Evolutionary conservation across 2,888 invertebrate species (phyloP).

Genomic region (Chelonus formosanus): DNA sequence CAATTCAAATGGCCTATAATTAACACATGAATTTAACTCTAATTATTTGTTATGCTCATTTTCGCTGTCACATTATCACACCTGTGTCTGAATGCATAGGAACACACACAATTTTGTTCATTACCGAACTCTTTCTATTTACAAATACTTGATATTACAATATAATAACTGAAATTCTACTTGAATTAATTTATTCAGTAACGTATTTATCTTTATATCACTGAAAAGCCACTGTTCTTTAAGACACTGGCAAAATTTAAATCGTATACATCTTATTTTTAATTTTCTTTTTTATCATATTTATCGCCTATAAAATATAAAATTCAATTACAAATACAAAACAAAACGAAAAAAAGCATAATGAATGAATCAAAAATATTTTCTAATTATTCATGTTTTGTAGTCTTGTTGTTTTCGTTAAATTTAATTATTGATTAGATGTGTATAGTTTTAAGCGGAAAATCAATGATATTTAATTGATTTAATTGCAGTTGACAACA

Average conservation of each 20-base stretch:
- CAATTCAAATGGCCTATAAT: not conserved
- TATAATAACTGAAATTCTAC: constrained; percentile 19
- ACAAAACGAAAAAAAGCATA: no score
- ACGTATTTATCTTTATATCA: not conserved
- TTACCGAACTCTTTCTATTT: constrained; percentile 9
- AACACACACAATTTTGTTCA: not conserved
- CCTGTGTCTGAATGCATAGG: no score
- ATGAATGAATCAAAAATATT: no score
- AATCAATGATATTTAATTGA: constrained; percentile 18
- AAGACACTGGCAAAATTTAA: constrained; percentile 13
- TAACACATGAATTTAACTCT: constrained; percentile 1
- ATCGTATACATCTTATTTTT: constrained; percentile 11
- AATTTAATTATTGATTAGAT: not conserved
- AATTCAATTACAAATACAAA: no score
- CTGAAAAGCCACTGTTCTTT: not conserved
- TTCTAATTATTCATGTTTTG: no score
- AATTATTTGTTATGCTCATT: not conserved
- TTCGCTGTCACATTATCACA: not conserved
- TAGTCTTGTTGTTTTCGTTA: not conserved
- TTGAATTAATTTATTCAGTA: constrained; percentile 8
- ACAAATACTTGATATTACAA: not conserved
- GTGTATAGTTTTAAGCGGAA: constrained; percentile 7
- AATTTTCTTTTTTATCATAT: not conserved
- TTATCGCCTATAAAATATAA: no score
- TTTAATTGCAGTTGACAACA: constrained; percentile 6